A percentile compares a stretch with the other conserved stretches of the same genome.
Conservation (phyloP, 2,113 vertebrate genomes). For the Sinosuthora webbiana region DNA sequence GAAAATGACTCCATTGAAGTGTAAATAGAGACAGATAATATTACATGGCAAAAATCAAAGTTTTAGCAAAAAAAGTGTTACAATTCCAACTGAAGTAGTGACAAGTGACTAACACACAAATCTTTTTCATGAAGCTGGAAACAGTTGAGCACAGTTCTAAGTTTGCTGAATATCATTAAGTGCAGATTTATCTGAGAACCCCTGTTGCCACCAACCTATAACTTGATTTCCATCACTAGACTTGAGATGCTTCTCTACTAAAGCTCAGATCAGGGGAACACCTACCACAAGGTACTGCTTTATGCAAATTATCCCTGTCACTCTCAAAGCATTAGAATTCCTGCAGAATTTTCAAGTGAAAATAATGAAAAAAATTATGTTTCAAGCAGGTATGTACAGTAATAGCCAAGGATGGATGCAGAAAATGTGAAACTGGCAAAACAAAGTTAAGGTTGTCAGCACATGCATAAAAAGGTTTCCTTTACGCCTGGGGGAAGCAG, state of each 20-base stretch:
- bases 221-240: neutral
- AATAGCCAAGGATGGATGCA: slow-evolving; percentile 47
- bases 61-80: neutral
- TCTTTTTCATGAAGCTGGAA: neutral
- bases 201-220: neutral
- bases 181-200: neutral
- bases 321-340: neutral
- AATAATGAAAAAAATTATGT: neutral
- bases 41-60: neutral
- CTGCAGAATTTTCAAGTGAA: neutral
- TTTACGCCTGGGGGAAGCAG: neutral
- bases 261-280: neutral
- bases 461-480: slow-evolving; percentile 31
- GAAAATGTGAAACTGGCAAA: slow-evolving; percentile 37
- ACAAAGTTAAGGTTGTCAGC: slow-evolving; percentile 62
- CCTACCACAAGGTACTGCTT: neutral
- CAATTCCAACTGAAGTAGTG: neutral
- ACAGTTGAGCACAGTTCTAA: neutral
- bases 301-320: neutral
- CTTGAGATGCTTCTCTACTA: neutral
- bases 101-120: neutral
- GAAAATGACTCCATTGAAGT: neutral
- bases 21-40: neutral
- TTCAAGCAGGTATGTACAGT: slow-evolving; percentile 8
- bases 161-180: neutral